These are phyloP conservation scores for Theristicus caerulescens DNA, from an alignment of 2,113 vertebrate genomes.

Conservation along the genomic window DNA sequence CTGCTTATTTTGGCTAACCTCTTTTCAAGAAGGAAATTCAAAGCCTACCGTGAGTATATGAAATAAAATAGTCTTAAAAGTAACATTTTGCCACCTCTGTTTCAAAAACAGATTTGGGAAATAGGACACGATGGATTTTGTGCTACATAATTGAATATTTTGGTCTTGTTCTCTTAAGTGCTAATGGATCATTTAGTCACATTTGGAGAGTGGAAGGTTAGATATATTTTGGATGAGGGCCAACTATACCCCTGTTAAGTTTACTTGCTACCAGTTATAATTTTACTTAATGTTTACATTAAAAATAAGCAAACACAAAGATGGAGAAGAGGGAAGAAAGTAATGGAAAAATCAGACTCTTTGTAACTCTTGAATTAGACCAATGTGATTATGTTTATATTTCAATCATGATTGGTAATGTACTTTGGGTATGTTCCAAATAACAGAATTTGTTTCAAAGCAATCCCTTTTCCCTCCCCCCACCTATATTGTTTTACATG, in stretches of 20 bases:
- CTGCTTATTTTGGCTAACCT: conserved; percentile 80
- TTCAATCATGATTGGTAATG: not conserved
- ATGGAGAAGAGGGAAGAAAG: not conserved
- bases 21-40: conserved; percentile 67
- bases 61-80: conserved; percentile 22
- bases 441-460: not conserved
- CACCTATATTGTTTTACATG: not conserved
- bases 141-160: not conserved
- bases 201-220: not conserved
- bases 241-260: not conserved
- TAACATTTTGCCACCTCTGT: not conserved
- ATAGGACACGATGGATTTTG: not conserved
- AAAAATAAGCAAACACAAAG: not conserved
- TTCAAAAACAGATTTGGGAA: not conserved
- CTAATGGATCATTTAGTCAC: not conserved
- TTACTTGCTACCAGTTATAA: not conserved
- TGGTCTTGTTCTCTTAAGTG: not conserved
- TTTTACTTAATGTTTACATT: not conserved
- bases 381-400: not conserved
- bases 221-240: not conserved
- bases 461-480: not conserved
- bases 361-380: not conserved
- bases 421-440: not conserved
- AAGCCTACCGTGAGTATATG: not conserved
- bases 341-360: not conserved